These are phyloP conservation scores for Biston betularia DNA, from an alignment of 2,888 invertebrate species.

Conservation along the genomic window DNA sequence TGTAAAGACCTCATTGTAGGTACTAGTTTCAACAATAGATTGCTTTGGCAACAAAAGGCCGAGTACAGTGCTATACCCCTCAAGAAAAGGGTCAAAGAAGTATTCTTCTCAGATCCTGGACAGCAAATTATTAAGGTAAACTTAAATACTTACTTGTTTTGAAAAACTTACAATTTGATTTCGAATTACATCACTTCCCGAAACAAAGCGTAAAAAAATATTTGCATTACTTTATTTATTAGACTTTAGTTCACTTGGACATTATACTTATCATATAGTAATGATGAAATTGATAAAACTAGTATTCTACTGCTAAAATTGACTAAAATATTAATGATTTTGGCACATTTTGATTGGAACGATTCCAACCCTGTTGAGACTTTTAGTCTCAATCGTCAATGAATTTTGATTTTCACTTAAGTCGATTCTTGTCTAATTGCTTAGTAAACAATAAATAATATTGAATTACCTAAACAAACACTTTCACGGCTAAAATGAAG, in stretches of 20 bases:
- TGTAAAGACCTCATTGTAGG: conserved; percentile 79
- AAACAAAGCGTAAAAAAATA: no score
- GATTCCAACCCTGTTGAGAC: neutral
- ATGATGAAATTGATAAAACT: no score
- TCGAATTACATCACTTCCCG: no score
- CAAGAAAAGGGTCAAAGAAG: conserved; percentile 80
- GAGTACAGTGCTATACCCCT: conserved; percentile 78
- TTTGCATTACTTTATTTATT: no score
- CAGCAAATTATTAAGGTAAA: conserved; percentile 80
- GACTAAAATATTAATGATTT: neutral
- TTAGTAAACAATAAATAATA: conserved; percentile 12
- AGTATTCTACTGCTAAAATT: no score
- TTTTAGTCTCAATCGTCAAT: no score
- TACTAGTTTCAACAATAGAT: conserved; percentile 74
- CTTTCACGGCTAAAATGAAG: conserved; percentile 22
- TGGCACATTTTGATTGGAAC: neutral
- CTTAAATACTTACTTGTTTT: neutral
- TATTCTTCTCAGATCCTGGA: conserved; percentile 76
- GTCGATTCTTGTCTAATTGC: conserved; percentile 1
- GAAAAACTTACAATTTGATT: neutral
- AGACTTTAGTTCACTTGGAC: no score
- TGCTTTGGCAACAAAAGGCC: conserved; percentile 74
- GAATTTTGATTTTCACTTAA: neutral
- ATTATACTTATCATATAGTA: no score
- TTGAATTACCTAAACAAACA: conserved; percentile 23